Evolutionary conservation across 2,113 vertebrate species (phyloP).

Genomic region (Pungitius pungitius): DNA sequence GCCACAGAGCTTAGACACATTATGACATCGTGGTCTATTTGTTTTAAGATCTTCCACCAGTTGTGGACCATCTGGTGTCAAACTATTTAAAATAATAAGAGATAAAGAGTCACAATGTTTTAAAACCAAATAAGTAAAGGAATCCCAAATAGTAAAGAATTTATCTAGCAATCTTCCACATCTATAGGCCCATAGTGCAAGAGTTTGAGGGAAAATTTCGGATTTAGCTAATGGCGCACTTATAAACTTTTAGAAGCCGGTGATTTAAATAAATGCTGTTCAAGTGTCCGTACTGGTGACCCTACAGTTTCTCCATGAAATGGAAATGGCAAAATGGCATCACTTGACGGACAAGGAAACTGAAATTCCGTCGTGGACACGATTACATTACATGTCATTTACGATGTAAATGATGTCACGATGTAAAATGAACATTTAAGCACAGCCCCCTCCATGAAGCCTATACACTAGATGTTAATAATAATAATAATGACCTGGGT

Average conservation of each 20-base stretch:
- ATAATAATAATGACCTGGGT: not conserved
- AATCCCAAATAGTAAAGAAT: not conserved
- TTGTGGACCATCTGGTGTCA: not conserved
- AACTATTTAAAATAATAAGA: not conserved
- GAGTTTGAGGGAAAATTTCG: too few relatives aligned
- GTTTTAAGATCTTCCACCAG: not conserved
- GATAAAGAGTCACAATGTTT: not conserved
- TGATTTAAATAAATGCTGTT: not conserved
- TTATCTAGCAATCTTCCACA: not conserved
- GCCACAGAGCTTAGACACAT: conserved; percentile 39
- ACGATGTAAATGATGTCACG: too few relatives aligned
- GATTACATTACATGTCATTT: too few relatives aligned
- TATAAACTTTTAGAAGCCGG: not conserved
- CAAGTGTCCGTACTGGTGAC: not conserved
- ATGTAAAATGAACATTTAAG: too few relatives aligned
- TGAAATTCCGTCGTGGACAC: too few relatives aligned
- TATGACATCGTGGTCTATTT: conserved; percentile 33
- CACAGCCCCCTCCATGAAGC: too few relatives aligned
- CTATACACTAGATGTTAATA: not conserved
- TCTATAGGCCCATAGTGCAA: too few relatives aligned
- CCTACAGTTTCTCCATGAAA: not conserved
- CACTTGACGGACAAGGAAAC: not conserved
- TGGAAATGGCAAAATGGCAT: not conserved
- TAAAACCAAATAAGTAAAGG: not conserved
- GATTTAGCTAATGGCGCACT: not conserved